Base-by-base conservation (phyloP, 1,140 invertebrate genomes). In the Mactra quadrangularis region DNA sequence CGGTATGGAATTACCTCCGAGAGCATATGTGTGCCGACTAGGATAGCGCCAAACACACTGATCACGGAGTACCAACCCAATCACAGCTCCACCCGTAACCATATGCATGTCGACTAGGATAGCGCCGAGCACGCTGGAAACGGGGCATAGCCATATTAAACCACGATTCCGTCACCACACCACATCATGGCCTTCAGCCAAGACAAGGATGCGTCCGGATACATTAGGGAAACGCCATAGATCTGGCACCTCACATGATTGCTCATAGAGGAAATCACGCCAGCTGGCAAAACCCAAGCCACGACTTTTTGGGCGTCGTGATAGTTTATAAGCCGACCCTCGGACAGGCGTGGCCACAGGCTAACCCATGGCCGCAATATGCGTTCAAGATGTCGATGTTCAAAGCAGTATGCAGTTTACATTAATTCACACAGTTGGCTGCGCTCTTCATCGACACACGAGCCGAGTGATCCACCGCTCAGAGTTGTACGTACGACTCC, bases 371-470 rank as follows among this genome's bases (percentile, higher is more conserved):
- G 94, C 92, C 91, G 95, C 95, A 94, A 96, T 95, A 93, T 96
- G 95, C 96, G 95, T 96, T 96, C 95, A 94, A 96, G 95, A 94
- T 94, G 94, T 96, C 95, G 95, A 95, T 96, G 95, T 95, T 96
- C 95, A 92, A 95, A 95, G 94, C 95, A 95, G 95, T 94, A 95
- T 96, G 95, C 96, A 96, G 95, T 96, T 96, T 95, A 95, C 95
- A 96, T 94, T 41, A 94, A 94, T 94, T 95, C 94, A 94, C 95
- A 95, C 95, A 96, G 94, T 95, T 96, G 86, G 93, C 93, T 96
- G 95, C 95, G 95, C 95, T 96, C 86, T 96, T 96, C 95, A 96
- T 96, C 95, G 95, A 96, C 93, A 93, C 95, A 94, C 94, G 95
- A 96, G 94, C 95, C 95, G 93, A 96, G 95, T 95, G 95, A 96